Conservation (phyloP, 2,888 invertebrate genomes). For the Invenusta paracnida region DNA sequence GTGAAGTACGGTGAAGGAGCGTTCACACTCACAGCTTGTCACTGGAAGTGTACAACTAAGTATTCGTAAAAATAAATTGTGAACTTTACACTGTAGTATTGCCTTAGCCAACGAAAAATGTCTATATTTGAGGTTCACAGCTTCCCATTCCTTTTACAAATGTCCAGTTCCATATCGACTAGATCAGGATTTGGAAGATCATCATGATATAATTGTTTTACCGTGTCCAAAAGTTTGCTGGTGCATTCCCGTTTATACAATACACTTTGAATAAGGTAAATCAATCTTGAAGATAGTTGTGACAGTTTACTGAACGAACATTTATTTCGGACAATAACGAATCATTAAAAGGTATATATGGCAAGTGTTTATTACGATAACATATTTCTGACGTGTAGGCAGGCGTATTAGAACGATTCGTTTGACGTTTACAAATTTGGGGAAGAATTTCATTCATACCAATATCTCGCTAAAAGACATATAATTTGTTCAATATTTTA, state of each 20-base stretch:
- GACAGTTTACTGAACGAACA: conserved; percentile 17
- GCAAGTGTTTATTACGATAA: conserved; percentile 1
- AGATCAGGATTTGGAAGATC: conserved; percentile 4
- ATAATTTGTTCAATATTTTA: neutral
- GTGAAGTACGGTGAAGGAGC: neutral
- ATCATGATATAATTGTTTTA: conserved; percentile 1
- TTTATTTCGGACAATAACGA: neutral
- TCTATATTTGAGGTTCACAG: neutral
- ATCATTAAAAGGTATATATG: neutral
- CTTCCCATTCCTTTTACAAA: neutral
- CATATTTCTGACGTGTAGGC: neutral
- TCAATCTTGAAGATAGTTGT: neutral
- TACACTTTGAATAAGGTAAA: neutral
- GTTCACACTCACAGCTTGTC: conserved; percentile 10
- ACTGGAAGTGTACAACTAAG: conserved; percentile 14
- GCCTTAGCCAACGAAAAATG: neutral
- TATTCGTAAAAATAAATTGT: neutral
- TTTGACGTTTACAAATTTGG: neutral
- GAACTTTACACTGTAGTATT: neutral
- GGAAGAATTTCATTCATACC: conserved; percentile 14
- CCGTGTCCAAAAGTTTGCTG: neutral
- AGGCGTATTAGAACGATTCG: conserved; percentile 11
- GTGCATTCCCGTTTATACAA: conserved; percentile 13
- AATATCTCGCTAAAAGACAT: neutral
- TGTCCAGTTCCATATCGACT: conserved; percentile 1